Conservation (phyloP, 2,113 vertebrate species). For the Oryzias woworae region DNA sequence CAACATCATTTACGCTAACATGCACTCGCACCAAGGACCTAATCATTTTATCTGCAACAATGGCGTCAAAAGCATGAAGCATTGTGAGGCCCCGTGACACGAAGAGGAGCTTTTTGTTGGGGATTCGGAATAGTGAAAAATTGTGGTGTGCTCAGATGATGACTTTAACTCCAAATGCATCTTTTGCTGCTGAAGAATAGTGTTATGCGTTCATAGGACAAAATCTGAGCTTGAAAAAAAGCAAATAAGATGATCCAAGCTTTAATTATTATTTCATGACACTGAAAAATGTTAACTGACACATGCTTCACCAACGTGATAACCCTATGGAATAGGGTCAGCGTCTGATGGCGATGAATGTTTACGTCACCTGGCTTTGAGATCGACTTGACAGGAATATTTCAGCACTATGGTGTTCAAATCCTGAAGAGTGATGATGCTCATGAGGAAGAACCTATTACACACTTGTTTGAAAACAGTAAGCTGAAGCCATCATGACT, state of each 20-base stretch:
- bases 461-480: too few species aligned
- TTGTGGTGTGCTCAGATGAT: neutral
- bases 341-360: too few species aligned
- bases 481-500: too few species aligned
- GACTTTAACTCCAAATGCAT: conserved; percentile 28
- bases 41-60: conserved; percentile 47
- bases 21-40: conserved; percentile 39
- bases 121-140: conserved; percentile 2
- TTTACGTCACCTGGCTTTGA: too few species aligned
- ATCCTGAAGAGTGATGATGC: too few species aligned
- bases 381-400: too few species aligned
- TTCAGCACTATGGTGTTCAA: too few species aligned
- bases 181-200: conserved; percentile 37
- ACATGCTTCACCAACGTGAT: too few species aligned
- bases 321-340: too few species aligned
- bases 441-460: too few species aligned
- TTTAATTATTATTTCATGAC: too few species aligned
- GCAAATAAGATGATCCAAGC: neutral
- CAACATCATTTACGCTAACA: conserved; percentile 62
- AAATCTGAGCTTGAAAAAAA: conserved; percentile 20
- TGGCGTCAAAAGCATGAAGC: conserved; percentile 11
- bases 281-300: too few species aligned
- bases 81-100: conserved; percentile 8
- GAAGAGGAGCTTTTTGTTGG: conserved; percentile 19
- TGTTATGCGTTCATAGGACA: conserved; percentile 14